These are phyloP conservation scores for Barnardius zonarius DNA, from an alignment of 2,113 vertebrate species.

Conservation along the genomic window DNA sequence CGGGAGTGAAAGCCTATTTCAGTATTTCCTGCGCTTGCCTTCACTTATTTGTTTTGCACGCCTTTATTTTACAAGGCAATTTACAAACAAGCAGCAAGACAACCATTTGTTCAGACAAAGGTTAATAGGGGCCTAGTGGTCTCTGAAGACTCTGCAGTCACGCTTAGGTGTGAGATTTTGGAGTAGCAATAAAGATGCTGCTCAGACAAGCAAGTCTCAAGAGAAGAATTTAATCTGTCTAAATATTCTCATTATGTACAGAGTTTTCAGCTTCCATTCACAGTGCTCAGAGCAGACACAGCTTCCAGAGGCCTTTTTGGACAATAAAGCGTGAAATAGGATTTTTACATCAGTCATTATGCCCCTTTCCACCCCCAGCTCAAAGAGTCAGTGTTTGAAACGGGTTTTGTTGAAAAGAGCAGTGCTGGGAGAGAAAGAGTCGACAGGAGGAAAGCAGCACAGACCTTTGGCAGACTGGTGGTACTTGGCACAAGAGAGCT, in stretches of 20 bases:
- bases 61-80: conserved; percentile 9
- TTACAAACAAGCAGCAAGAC: background rate
- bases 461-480: conserved; percentile 33
- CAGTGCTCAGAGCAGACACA: background rate
- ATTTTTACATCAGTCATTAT: conserved; percentile 51
- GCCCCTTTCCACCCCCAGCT: background rate
- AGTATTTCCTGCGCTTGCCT: background rate
- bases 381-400: conserved; percentile 15
- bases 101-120: conserved; percentile 47
- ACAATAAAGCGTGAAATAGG: conserved; percentile 44
- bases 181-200: conserved; percentile 10
- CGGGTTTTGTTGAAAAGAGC: background rate
- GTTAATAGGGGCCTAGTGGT: conserved; percentile 50
- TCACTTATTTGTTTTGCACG: conserved; percentile 10
- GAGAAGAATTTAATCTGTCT: conserved; percentile 47
- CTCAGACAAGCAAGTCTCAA: conserved; percentile 13
- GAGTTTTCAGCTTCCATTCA: conserved; percentile 39
- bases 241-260: conserved; percentile 46
- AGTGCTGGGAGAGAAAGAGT: background rate
- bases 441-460: conserved; percentile 34
- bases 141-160: background rate
- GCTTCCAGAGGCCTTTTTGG: conserved; percentile 47
- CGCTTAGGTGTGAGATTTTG: conserved; percentile 16
- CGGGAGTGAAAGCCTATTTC: background rate
- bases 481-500: conserved; percentile 39